phyloP scores from a whole-genome alignment of 2,888 invertebrate species.

The Calameuta pallipes region DNA sequence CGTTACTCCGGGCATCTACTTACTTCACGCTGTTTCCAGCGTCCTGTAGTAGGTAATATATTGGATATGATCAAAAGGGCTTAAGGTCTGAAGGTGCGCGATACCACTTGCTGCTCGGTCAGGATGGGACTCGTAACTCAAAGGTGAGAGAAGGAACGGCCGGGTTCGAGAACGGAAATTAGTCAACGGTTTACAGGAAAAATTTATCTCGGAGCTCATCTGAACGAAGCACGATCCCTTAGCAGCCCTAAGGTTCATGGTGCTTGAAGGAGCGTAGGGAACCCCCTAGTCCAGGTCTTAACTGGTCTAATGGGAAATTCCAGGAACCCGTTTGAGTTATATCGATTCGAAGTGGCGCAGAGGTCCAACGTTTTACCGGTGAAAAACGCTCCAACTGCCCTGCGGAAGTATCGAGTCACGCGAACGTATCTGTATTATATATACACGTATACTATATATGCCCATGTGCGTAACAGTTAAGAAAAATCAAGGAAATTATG shows the following conservation, averaged over 20 bases:
- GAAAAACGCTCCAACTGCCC: background rate
- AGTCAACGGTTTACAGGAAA: slow-evolving; percentile 2
- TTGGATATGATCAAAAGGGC: background rate
- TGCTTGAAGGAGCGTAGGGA: background rate
- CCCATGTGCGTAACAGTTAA: background rate
- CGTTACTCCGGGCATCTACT: background rate
- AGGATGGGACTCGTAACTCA: background rate
- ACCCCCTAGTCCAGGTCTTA: background rate
- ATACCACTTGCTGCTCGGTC: background rate
- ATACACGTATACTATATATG: too few relatives aligned
- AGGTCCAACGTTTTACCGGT: background rate
- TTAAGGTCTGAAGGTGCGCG: background rate
- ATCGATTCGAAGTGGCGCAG: slow-evolving; percentile 1
- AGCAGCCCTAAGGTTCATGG: slow-evolving; percentile 6
- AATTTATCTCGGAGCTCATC: slow-evolving; percentile 4
- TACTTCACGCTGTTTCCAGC: background rate
- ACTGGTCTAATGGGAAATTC: slow-evolving; percentile 8
- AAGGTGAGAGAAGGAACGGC: background rate
- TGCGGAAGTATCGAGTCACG: background rate
- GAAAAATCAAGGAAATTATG: background rate
- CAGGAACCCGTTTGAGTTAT: slow-evolving; percentile 2
- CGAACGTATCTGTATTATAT: background rate
- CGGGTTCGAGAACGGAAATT: background rate
- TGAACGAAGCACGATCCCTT: slow-evolving; percentile 1
- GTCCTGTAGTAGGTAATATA: background rate